Conservation (phyloP, 2,888 invertebrate species). For the Xylocampa areola region DNA sequence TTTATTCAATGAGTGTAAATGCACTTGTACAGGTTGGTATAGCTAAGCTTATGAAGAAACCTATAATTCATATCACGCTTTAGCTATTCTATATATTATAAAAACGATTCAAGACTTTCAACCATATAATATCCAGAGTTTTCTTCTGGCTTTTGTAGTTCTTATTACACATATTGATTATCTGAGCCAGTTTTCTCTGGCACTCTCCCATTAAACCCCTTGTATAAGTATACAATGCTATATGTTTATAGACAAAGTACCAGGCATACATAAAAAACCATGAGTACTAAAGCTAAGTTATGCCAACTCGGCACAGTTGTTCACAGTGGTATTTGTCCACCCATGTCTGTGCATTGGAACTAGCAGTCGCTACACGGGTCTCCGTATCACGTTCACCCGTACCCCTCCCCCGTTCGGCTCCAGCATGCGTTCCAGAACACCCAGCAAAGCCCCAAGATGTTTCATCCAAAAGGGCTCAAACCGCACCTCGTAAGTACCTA, state of each 20-base stretch:
- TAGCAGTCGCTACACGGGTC: constrained; percentile 91
- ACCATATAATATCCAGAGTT: no score
- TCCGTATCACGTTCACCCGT: constrained; percentile 94
- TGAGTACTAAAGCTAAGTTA: constrained; percentile 20
- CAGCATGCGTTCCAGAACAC: constrained; percentile 91
- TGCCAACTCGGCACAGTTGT: constrained; percentile 70
- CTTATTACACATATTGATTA: no score
- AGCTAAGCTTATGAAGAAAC: constrained; percentile 26
- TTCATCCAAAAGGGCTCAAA: constrained; percentile 90
- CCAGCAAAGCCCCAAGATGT: constrained; percentile 89
- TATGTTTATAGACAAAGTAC: neutral
- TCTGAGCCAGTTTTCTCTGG: no score
- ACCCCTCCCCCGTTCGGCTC: constrained; percentile 90
- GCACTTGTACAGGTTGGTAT: constrained; percentile 45
- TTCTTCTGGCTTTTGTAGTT: no score
- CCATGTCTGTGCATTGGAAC: constrained; percentile 85
- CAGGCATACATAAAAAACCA: neutral
- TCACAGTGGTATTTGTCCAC: constrained; percentile 83
- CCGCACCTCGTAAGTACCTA: constrained; percentile 90
- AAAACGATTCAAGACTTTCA: neutral
- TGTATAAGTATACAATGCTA: neutral
- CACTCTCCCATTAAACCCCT: no score
- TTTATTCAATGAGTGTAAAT: constrained; percentile 45
- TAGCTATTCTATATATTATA: neutral
- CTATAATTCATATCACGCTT: neutral